phyloP scores from a whole-genome alignment of 1,140 invertebrate genomes.

The Orius laevigatus region DNA sequence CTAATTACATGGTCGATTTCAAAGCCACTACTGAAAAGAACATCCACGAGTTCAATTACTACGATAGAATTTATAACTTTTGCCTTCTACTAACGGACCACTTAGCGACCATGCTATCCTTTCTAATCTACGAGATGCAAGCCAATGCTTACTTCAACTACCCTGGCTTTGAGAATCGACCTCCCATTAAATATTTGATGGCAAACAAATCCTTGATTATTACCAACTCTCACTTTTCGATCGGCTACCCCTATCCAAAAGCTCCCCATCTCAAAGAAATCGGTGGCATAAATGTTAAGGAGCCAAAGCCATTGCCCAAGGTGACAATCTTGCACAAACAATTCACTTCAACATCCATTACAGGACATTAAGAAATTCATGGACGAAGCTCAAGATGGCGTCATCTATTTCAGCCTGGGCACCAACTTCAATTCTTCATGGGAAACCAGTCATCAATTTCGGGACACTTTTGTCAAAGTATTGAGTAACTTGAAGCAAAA shows the following conservation, averaged over 20 bases:
- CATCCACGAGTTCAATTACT: not conserved
- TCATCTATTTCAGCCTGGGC: constrained; percentile 29
- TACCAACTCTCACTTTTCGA: constrained; percentile 26
- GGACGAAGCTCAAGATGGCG: constrained; percentile 25
- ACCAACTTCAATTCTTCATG: constrained; percentile 21
- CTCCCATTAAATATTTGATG: constrained; percentile 18
- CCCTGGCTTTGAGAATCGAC: constrained; percentile 16
- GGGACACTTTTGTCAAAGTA: constrained; percentile 25
- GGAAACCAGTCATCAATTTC: constrained; percentile 15
- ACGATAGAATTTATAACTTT: constrained; percentile 14
- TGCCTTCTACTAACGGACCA: not conserved
- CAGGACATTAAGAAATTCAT: constrained; percentile 22
- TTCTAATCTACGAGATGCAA: not conserved
- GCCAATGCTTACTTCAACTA: constrained; percentile 19
- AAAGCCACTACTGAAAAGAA: too few relatives aligned
- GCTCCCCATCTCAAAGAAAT: constrained; percentile 24
- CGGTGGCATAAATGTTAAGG: constrained; percentile 24
- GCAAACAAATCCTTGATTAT: constrained; percentile 18
- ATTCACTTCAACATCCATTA: constrained; percentile 16
- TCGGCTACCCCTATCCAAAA: constrained; percentile 20
- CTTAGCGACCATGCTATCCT: not conserved
- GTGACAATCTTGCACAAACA: constrained; percentile 16
- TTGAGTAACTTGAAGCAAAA: constrained; percentile 39
- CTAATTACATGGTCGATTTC: too few relatives aligned
- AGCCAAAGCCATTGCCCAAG: constrained; percentile 21